These are phyloP conservation scores for Leptopilina clavipes DNA, from an alignment of 1,140 invertebrate species.

Conservation along the genomic window DNA sequence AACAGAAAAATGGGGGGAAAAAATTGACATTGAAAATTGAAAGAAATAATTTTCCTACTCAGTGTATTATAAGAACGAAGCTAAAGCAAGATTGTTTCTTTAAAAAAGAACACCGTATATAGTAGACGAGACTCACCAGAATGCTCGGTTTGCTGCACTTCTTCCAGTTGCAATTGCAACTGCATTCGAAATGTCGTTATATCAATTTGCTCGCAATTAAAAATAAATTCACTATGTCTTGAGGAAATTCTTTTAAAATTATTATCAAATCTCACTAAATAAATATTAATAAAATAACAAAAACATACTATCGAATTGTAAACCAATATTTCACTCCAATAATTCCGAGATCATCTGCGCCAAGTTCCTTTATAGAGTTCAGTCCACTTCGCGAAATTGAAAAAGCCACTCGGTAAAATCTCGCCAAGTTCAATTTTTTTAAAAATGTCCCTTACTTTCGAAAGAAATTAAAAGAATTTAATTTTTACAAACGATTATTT, in stretches of 20 bases:
- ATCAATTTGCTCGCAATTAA: background rate
- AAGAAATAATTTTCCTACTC: no score
- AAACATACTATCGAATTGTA: background rate
- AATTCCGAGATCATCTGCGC: background rate
- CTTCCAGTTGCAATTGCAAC: constrained; percentile 11
- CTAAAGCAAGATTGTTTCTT: constrained; percentile 2
- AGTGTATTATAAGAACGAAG: background rate
- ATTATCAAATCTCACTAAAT: no score
- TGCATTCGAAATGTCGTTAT: constrained; percentile 24
- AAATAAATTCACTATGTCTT: no score
- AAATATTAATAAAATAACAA: no score
- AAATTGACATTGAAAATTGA: no score
- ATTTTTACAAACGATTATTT: no score
- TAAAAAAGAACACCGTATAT: constrained; percentile 24
- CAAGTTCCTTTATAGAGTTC: background rate
- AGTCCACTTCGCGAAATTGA: background rate
- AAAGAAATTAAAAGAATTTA: no score
- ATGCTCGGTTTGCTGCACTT: constrained; percentile 33
- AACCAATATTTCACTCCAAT: background rate
- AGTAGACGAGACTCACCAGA: constrained; percentile 16
- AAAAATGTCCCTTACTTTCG: no score
- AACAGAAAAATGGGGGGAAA: no score
- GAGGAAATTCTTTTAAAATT: no score
- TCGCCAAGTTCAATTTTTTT: no score
- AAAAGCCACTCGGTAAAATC: no score